Evolutionary conservation across 2,797 vertebrate genomes (phyloP), one percentile per base, ranked within the genome.

Genomic region (Fistularia commersonii): DNA sequence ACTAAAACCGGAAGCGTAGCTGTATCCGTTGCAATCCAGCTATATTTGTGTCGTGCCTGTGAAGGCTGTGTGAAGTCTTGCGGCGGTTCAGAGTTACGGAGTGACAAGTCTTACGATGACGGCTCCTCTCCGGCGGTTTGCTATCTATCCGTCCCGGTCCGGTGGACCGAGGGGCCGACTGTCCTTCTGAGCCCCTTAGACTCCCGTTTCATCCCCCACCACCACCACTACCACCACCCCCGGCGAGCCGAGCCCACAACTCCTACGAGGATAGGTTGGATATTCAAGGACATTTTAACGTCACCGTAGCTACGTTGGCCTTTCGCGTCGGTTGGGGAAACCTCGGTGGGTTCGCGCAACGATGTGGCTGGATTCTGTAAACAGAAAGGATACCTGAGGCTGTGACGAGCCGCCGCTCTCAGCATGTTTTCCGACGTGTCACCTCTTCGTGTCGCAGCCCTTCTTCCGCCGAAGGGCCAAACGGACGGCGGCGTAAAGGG

Each of bases 201-300:
- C 2, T 4, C 23, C 23, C 23, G 23, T 23, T 23, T 23, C 23
- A 23, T 2, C 23, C 23, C 23, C 23, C 23, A 23, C 23, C 23
- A 4, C 23, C 23, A 23, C 23, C 23, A 23, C 23, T 4, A 23
- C 23, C 23, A 23, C 23, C 23, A 23, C 34, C 10, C 36, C 40
- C 11, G 64, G 56, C 57, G 50, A 66, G 32, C 57, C 51, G 38
- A 23, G 35, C 40, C 46, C 43, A 11, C 44, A 60, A 66, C 54
- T 68, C 67, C 51, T 59, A 53, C 41, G 51, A 54, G 33, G 55
- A 35, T n/a, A 50, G 65, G 51, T 9, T 45, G 64, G 64, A 65
- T 67, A 85, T 66, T 70, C 77, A 82, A 87, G 86, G 86, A 84
- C 87, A 69, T 87, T 80, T 68, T 63, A 47, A 64, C 74, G 67